A percentile compares a stretch with the other conserved stretches of the same genome.
phyloP scores from a whole-genome alignment of 2,113 vertebrate genomes.

The Trogon melanurus region DNA sequence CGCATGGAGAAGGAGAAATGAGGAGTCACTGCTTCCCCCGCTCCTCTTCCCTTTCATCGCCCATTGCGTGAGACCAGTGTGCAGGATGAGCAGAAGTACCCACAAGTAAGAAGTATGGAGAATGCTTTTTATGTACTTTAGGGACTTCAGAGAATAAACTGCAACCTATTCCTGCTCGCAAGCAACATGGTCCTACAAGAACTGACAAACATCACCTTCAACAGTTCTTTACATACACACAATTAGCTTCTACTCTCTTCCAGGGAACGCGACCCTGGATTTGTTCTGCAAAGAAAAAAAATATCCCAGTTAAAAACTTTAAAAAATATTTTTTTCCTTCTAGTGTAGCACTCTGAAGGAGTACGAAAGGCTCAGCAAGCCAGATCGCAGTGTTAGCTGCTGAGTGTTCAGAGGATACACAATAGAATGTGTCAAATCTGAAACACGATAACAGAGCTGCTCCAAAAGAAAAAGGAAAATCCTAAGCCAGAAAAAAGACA shows the following conservation, averaged over 20 bases:
- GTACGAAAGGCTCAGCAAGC: conserved; percentile 32
- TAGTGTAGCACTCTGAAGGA: background rate
- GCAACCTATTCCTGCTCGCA: background rate
- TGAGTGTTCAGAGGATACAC: background rate
- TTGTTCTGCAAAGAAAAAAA: background rate
- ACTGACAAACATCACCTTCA: background rate
- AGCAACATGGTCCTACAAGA: background rate
- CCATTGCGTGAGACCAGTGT: background rate
- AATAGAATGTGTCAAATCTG: conserved; percentile 33
- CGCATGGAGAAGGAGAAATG: rapidly evolving
- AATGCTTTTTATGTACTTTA: background rate
- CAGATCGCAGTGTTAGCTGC: conserved; percentile 4
- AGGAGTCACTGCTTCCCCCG: rapidly evolving
- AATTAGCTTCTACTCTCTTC: background rate
- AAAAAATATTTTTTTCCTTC: background rate
- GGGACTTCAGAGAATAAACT: background rate
- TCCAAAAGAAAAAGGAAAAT: conserved; percentile 6
- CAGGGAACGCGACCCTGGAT: background rate
- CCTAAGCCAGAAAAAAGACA: conserved; percentile 9
- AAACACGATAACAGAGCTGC: background rate
- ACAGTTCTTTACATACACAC: background rate
- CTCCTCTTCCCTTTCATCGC: background rate
- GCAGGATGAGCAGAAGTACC: background rate
- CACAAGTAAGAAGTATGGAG: background rate
- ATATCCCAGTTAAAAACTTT: background rate